Percentiles rank a stretch among this genome's conserved stretches.
Conservation (phyloP, 2,888 invertebrate species). For the Beris chalybata region DNA sequence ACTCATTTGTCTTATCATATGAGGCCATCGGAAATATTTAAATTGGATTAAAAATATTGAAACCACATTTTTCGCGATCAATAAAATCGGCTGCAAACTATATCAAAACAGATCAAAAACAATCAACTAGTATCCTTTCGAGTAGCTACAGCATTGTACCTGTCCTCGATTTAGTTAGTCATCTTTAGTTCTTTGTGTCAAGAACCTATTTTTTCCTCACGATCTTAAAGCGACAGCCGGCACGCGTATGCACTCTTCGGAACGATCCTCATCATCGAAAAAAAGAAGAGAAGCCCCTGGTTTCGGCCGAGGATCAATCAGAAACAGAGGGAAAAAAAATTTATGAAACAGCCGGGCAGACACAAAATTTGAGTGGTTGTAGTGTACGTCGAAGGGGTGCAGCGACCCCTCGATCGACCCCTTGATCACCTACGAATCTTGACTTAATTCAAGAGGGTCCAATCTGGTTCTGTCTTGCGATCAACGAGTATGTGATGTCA, state of each 20-base stretch:
- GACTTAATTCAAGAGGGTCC: not conserved
- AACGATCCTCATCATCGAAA: not conserved
- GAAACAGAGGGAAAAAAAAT: conserved; percentile 1
- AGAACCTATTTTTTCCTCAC: not conserved
- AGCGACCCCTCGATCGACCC: conserved; percentile 21
- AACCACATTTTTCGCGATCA: no score
- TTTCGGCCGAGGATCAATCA: not conserved
- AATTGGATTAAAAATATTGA: no score
- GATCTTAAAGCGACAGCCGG: conserved; percentile 21
- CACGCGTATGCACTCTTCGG: conserved; percentile 3
- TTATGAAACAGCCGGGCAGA: conserved; percentile 9
- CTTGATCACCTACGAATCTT: not conserved
- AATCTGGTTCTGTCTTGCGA: not conserved
- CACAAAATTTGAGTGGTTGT: not conserved
- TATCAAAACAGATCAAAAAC: no score
- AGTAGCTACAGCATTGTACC: no score
- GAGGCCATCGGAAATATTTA: no score
- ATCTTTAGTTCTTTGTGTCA: not conserved
- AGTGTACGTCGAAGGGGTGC: conserved; percentile 8
- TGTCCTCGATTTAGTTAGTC: no score
- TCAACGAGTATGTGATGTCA: not conserved
- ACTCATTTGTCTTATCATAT: no score
- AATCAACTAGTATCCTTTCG: no score
- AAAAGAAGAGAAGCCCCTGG: not conserved
- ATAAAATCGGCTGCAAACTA: no score